Evolutionary conservation across 2,797 vertebrate genomes (phyloP), one percentile per base, ranked within the genome.

Genomic region (Labroides dimidiatus): DNA sequence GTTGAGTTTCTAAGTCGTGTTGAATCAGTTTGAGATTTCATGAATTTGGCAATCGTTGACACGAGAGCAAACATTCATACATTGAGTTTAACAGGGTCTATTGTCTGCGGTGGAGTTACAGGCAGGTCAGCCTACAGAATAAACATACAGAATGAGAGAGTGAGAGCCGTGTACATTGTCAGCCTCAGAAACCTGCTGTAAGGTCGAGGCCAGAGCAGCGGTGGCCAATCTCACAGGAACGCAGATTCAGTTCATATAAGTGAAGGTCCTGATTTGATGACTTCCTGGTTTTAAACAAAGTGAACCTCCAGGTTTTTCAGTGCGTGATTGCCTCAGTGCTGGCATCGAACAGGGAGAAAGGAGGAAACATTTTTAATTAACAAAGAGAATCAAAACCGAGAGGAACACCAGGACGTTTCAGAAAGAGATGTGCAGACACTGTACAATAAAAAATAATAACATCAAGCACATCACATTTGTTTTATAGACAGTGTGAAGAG

Each of bases 11-110:
- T 11, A 64, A 69, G 76, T 84, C 53, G 17, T 80, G 65, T 83
- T 85, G 61, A 88, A 75, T 84, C 73, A 81, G 71, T 82, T 84
- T 84, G 77, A 83, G 63, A 64, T 89, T 84, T 85, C 77, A 67
- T 62, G 62, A 78, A 69, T 80, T 60, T 81, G 76, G 75, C 85
- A 81, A 37, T 45, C 0, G 41, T 21, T 80, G 62, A 83, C 66
- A 67, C 65, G 53, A 79, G 60, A 74, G 47, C 50, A 82, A 84
- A 82, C 62, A 78, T 61, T 87, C 44, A 52, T 69, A 57, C 53
- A 23, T 36, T 39, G 58, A 60, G 54, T 62, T 51, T 63, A 57
- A 70, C 73, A 57, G 50, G 72, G 74, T 78, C 69, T 48, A 72
- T 80, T 86, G 77, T 87, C 52, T 80, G 58, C 69, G 68, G 72